Conservation (phyloP, 1,140 invertebrate species). For the Propsilocerus akamusi region DNA sequence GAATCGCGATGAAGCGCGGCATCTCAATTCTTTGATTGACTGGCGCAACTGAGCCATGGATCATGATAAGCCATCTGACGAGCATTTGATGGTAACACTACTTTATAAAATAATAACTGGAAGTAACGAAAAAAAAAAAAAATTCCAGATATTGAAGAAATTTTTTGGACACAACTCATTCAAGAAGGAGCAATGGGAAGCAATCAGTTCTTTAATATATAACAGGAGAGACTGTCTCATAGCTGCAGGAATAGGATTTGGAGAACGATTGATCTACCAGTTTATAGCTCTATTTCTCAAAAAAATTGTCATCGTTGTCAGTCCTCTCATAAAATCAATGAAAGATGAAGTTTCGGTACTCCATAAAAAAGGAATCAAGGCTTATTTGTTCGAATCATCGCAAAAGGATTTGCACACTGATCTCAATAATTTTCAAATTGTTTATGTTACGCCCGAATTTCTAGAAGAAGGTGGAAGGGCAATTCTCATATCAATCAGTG, state of each 20-base stretch:
- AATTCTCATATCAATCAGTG: background rate
- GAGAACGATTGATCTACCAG: background rate
- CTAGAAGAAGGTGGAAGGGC: background rate
- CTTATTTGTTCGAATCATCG: background rate
- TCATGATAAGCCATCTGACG: background rate
- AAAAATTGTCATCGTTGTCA: background rate
- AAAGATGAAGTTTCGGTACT: background rate
- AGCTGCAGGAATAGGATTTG: background rate
- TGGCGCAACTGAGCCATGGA: background rate
- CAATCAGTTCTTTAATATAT: background rate
- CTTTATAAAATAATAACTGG: background rate
- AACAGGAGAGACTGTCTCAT: background rate
- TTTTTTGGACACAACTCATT: background rate
- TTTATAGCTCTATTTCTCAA: background rate
- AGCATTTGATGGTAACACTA: background rate
- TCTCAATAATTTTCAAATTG: background rate
- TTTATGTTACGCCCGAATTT: background rate
- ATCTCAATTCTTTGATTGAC: background rate
- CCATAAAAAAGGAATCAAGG: background rate
- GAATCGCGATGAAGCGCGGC: too few species aligned
- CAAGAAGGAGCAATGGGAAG: background rate
- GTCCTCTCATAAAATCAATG: background rate
- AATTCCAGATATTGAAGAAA: background rate
- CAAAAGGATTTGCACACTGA: background rate
- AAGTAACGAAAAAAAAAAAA: background rate